A percentile compares a stretch with the other conserved stretches of the same genome.
Evolutionary conservation across 2,113 vertebrate species (phyloP).

Genomic region (Hypomesus transpacificus): DNA sequence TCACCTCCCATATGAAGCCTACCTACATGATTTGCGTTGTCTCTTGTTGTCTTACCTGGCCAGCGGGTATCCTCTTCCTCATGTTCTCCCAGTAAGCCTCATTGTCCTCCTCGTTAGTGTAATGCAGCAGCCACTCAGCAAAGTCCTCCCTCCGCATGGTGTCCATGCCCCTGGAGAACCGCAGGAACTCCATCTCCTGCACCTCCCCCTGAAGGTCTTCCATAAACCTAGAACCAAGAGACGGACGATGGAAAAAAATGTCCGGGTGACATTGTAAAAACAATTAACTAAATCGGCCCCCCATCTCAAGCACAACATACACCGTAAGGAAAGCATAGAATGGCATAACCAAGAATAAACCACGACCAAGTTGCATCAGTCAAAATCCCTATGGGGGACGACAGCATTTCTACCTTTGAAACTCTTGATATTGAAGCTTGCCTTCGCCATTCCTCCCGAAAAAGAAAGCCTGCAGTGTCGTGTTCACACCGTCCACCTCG

Average conservation of each 20-base stretch:
- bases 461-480: constrained; percentile 87
- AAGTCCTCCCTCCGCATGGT: constrained; percentile 97
- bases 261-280: no score
- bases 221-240: constrained; percentile 82
- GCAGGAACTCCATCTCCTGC: constrained; percentile 96
- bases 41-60: constrained; percentile 73
- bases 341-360: no score
- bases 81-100: constrained; percentile 92
- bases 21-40: no score
- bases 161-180: constrained; percentile 91
- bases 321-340: no score
- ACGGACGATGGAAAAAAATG: constrained; percentile 1
- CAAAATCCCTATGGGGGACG: background rate
- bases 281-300: no score
- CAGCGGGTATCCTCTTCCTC: constrained; percentile 82
- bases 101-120: constrained; percentile 93
- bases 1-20: no score
- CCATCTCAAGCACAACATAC: no score
- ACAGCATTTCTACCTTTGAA: constrained; percentile 75
- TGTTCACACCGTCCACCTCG: constrained; percentile 69
- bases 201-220: constrained; percentile 92
- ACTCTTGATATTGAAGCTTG: constrained; percentile 86
- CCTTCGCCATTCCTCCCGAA: constrained; percentile 85
- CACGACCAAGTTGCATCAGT: background rate
- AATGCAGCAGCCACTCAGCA: constrained; percentile 92